Conservation (phyloP, 2,113 vertebrate species). For the Madoqua kirkii region DNA sequence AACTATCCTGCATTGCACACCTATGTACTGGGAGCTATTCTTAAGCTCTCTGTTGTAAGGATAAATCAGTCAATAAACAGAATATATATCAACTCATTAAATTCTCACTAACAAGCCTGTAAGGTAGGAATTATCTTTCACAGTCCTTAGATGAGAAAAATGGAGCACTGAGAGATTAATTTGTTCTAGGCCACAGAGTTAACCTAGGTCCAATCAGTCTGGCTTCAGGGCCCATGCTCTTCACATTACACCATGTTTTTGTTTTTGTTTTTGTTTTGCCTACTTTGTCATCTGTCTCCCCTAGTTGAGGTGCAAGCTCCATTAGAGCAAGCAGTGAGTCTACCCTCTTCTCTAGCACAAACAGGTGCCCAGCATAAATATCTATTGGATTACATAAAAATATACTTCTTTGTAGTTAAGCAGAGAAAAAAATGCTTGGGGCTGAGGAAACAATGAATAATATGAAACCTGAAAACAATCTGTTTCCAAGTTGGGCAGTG, state of each 20-base stretch:
- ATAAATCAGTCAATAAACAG: not conserved
- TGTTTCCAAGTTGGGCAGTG: not conserved
- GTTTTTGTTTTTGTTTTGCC: not conserved
- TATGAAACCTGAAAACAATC: not conserved
- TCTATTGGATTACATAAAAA: slow-evolving; percentile 16
- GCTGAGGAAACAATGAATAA: not conserved
- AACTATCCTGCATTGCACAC: not conserved
- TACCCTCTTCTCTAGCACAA: not conserved
- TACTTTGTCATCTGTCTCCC: not conserved
- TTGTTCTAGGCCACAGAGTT: not conserved
- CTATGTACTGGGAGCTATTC: not conserved
- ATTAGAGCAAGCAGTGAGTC: not conserved
- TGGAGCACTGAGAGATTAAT: not conserved
- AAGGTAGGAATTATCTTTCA: not conserved
- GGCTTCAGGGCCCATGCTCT: not conserved
- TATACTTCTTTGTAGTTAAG: not conserved
- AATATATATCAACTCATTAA: not conserved
- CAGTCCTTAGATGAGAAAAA: not conserved
- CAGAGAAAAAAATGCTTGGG: not conserved
- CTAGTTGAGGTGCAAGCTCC: too few relatives aligned
- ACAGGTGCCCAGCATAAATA: not conserved
- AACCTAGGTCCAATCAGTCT: not conserved
- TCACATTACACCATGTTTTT: too few relatives aligned
- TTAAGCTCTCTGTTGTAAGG: not conserved
- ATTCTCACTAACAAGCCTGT: not conserved